Percentiles rank a stretch among this genome's conserved stretches.
These are phyloP conservation scores for Chrysolina haemoptera DNA, from an alignment of 2,888 invertebrate genomes.

Conservation along the genomic window DNA sequence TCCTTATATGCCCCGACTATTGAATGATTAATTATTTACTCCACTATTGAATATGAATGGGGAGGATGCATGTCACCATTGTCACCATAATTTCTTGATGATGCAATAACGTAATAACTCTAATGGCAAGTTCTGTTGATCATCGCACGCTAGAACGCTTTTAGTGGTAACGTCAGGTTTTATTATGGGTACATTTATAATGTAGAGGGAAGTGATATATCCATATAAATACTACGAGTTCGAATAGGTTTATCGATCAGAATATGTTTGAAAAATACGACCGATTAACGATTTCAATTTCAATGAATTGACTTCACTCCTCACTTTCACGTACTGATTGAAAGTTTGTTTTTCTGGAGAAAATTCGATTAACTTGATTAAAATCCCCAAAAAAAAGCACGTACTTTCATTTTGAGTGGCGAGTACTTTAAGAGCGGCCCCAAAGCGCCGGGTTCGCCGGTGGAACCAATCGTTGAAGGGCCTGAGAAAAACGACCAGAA, in stretches of 20 bases:
- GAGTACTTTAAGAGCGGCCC: no score
- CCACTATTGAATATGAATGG: conserved; percentile 30
- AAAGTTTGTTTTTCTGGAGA: no score
- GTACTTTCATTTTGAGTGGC: no score
- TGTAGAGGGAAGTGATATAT: not conserved
- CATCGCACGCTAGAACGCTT: conserved; percentile 42
- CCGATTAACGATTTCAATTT: no score
- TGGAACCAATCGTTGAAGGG: no score
- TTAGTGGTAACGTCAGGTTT: conserved; percentile 31
- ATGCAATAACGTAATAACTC: conserved; percentile 51
- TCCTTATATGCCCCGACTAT: conserved; percentile 2
- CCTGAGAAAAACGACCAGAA: no score
- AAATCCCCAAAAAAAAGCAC: no score
- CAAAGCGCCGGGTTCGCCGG: no score
- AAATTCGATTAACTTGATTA: no score
- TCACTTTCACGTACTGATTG: no score
- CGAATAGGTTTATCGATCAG: not conserved
- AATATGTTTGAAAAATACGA: not conserved
- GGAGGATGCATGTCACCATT: conserved; percentile 32
- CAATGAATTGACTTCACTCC: no score
- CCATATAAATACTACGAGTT: not conserved
- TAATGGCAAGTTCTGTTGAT: conserved; percentile 45
- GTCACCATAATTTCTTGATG: conserved; percentile 37
- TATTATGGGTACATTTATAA: conserved; percentile 15
- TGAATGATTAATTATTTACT: conserved; percentile 21